These are phyloP conservation scores for Acropternis orthonyx DNA, from an alignment of 2,797 vertebrate genomes.

Conservation along the genomic window DNA sequence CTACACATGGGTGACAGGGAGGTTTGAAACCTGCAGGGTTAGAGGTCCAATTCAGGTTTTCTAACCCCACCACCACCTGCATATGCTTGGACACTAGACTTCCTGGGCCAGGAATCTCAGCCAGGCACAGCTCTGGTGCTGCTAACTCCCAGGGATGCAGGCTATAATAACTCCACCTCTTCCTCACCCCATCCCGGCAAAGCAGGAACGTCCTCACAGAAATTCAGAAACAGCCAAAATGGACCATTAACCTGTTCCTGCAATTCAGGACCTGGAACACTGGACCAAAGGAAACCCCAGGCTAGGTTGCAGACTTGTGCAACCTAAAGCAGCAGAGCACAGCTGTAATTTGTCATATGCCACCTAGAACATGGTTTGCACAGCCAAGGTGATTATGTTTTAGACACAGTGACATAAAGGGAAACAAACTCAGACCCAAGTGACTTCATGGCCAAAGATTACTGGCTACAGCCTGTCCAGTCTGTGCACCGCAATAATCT, in stretches of 20 bases:
- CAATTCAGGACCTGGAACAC: neutral
- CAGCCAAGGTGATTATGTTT: neutral
- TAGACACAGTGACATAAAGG: neutral
- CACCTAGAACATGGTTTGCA: neutral
- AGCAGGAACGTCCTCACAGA: neutral
- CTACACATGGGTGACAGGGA: neutral
- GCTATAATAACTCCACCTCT: neutral
- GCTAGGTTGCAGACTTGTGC: neutral
- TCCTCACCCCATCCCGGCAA: neutral
- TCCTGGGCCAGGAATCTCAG: neutral
- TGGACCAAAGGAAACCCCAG: neutral
- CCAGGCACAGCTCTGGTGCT: rapidly evolving
- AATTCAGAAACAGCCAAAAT: neutral
- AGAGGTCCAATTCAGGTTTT: neutral
- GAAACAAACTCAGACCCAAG: neutral
- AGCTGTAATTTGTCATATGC: neutral
- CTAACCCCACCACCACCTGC: no score
- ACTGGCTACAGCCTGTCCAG: neutral
- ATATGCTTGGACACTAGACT: neutral
- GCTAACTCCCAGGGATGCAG: rapidly evolving
- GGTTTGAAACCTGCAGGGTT: neutral
- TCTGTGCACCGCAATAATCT: neutral
- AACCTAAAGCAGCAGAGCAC: neutral
- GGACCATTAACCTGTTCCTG: neutral
- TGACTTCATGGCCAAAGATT: neutral